Conservation (phyloP, 2,797 vertebrate genomes). For the Pampus argenteus region DNA sequence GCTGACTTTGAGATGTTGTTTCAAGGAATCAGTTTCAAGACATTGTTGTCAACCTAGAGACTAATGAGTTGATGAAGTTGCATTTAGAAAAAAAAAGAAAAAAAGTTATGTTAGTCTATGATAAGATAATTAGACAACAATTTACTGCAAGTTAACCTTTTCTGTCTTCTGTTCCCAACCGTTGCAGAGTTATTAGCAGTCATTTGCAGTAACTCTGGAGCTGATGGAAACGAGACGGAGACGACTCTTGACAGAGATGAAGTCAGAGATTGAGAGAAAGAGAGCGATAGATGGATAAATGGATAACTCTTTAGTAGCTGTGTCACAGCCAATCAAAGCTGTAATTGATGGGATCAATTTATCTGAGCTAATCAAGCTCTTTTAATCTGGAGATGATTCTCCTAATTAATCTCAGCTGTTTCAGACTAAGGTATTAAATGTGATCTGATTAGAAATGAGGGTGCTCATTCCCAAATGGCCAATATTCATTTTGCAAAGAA, state of each 20-base stretch:
- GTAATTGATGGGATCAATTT: slow-evolving; percentile 69
- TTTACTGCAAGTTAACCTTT: slow-evolving; percentile 22
- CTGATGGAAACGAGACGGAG: slow-evolving; percentile 8
- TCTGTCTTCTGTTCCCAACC: not conserved
- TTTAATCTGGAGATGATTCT: slow-evolving; percentile 59
- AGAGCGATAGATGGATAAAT: slow-evolving; percentile 36
- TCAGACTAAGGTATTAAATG: slow-evolving; percentile 43
- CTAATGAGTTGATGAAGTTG: too few species aligned
- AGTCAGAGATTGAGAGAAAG: not conserved
- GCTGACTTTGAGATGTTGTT: too few species aligned
- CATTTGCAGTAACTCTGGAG: not conserved
- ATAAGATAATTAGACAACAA: too few species aligned
- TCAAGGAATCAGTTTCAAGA: too few species aligned
- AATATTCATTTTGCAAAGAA: not conserved
- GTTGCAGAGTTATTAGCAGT: slow-evolving; percentile 22
- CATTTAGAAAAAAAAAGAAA: too few species aligned
- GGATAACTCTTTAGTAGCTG: slow-evolving; percentile 42
- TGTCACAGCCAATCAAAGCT: slow-evolving; percentile 67
- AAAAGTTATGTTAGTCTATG: too few species aligned
- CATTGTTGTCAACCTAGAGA: too few species aligned
- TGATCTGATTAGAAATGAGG: slow-evolving; percentile 43
- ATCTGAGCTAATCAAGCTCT: slow-evolving; percentile 55
- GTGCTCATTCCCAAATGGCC: slow-evolving; percentile 17
- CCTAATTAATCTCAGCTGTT: slow-evolving; percentile 65
- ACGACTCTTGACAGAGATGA: not conserved